Base-by-base conservation (phyloP, 2,797 vertebrate genomes). In the Phoxinus dragarum region DNA sequence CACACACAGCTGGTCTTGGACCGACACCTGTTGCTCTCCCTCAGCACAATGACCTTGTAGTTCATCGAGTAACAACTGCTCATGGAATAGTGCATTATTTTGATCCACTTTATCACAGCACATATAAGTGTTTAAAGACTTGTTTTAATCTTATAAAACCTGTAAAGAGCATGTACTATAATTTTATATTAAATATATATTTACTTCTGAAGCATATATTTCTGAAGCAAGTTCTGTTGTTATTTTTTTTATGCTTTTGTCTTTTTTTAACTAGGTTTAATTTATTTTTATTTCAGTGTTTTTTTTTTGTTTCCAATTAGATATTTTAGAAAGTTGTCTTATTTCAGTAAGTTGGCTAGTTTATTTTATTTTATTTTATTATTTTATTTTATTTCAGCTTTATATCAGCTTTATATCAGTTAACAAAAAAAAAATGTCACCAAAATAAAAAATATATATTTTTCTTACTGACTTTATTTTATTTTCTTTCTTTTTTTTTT, bases 181-280 rank as follows among this genome's bases (percentile, higher is more conserved):
- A 49, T 49, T 49, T 49, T 49, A 49, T 17, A 49, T 49, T 16
- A 49, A 16, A 49, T 69, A 23, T 11, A 11, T 12, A 23, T 7
- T n/a, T 69, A 36, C 38, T 23, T 69, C 27, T 27, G 27, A 27
- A 27, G 27, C 27, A 27, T 27, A 3, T 6, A 7, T n/a, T n/a
- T 16, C n/a, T n/a, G n/a, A n/a, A n/a, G 3, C 6, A 6, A 21
- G 7, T 67, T 19, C 1, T 9, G 19, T 9, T 1, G 0, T 0
- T 36, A 27, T n/a, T n/a, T n/a, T 12, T n/a, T 44, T 14, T 9
- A 7, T 27, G 38, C 38, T 44, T 47, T 73, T 73, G 1, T 73
- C 12, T 10, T 5, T 16, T 44, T 27, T n/a, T 8, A 16, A 47
- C 4, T 23, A 47, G 23, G n/a, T 44, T 61, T 31, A 16, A 64